Conservation (phyloP, 2,797 vertebrate species). For the Melanotaenia boesemani region DNA sequence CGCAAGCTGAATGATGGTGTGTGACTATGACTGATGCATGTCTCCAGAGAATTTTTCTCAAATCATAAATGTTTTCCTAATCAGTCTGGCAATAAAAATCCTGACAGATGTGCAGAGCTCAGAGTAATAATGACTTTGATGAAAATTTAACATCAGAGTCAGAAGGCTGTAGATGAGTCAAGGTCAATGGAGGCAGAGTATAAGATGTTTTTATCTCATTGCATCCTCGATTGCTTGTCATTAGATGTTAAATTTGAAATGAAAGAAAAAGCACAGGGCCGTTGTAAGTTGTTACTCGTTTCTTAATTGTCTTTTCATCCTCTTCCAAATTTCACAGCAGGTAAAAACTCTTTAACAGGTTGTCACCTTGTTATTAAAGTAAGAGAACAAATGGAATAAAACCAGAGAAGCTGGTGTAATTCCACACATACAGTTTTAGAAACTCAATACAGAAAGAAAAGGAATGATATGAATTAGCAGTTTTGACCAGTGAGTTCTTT, state of each 20-base stretch:
- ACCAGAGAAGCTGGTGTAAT: slow-evolving; percentile 17
- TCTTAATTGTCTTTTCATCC: slow-evolving; percentile 42
- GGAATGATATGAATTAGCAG: not conserved
- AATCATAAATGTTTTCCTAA: slow-evolving; percentile 75
- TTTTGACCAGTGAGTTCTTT: not conserved
- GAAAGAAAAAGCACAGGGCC: not conserved
- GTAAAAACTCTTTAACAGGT: slow-evolving; percentile 46
- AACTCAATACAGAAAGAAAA: slow-evolving; percentile 8
- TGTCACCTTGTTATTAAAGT: slow-evolving; percentile 14
- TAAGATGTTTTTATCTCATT: slow-evolving; percentile 38
- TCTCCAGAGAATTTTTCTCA: slow-evolving; percentile 52
- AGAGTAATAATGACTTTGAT: slow-evolving; percentile 48
- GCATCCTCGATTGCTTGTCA: slow-evolving; percentile 9
- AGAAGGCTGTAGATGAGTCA: slow-evolving; percentile 53
- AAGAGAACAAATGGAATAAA: slow-evolving; percentile 19
- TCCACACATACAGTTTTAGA: slow-evolving; percentile 2
- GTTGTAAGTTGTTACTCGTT: slow-evolving; percentile 37
- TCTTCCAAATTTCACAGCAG: slow-evolving; percentile 44
- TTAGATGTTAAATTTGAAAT: slow-evolving; percentile 12
- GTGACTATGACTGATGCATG: slow-evolving; percentile 63
- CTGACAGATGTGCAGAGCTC: slow-evolving; percentile 44
- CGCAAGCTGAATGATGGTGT: slow-evolving; percentile 52
- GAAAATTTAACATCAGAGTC: slow-evolving; percentile 46
- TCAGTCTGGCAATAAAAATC: slow-evolving; percentile 51
- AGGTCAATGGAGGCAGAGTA: slow-evolving; percentile 45